Percentiles rank a stretch among this genome's conserved stretches.
Conservation (phyloP, 2,888 invertebrate genomes). For the Netelia inedita region DNA sequence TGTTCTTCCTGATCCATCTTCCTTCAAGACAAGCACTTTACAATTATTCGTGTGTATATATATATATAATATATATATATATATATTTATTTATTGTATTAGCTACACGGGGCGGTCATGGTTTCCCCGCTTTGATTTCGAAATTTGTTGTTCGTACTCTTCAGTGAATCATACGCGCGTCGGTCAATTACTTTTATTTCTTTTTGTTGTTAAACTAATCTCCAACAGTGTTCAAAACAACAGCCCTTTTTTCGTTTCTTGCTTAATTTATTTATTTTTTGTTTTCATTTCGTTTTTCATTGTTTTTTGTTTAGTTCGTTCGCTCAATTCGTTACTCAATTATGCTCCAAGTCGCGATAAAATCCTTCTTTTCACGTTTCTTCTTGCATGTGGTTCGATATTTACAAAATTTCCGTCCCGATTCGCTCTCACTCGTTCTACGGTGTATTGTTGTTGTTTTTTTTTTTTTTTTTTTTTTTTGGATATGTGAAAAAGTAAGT, state of each 20-base stretch:
- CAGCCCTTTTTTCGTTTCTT: not conserved
- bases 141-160: slow-evolving; percentile 39
- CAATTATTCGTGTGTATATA: slow-evolving; percentile 35
- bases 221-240: slow-evolving; percentile 72
- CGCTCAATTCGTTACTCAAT: not conserved
- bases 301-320: not conserved
- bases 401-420: slow-evolving; percentile 59
- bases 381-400: slow-evolving; percentile 38
- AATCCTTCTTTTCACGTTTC: not conserved
- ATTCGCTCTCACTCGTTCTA: slow-evolving; percentile 25
- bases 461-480: slow-evolving; percentile 2
- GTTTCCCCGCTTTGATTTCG: slow-evolving; percentile 77
- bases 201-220: slow-evolving; percentile 69
- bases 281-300: too few relatives aligned
- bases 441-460: not conserved
- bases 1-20: not conserved
- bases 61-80: slow-evolving; percentile 51
- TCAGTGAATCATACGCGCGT: not conserved
- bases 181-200: not conserved
- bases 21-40: slow-evolving; percentile 43
- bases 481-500: slow-evolving; percentile 57
- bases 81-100: slow-evolving; percentile 32
- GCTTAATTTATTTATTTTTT: not conserved
- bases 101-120: slow-evolving; percentile 76
- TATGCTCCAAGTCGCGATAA: not conserved